Evolutionary conservation across 2,113 vertebrate genomes (phyloP), one percentile per base, ranked within the genome.

Genomic region (Proterorhinus semilunaris): DNA sequence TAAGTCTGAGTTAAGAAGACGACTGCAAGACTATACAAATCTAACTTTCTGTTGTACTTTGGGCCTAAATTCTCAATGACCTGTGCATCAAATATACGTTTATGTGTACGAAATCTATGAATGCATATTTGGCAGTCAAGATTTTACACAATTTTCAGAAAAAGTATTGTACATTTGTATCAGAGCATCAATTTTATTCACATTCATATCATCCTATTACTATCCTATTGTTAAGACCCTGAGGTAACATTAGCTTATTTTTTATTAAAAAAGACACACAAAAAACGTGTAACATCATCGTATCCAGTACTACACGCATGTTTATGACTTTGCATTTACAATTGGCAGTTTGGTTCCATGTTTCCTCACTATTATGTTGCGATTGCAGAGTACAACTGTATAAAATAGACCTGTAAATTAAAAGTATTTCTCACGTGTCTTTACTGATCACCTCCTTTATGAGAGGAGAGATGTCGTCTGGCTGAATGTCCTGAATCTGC

Each of bases 371-470:
- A 9, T 21, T 8, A 8, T 54, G 5, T 57, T 42, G 11, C 42
- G 54, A 42, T 27, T 57, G 6, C 12, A 44, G 13, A n/a, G 36
- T 12, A 54, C 13, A 42, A 55, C 47, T 9, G 44, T 36, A n/a
- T 7, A 45, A 17, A n/a, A 49, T 36, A 8, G 66, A 15, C 47
- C 48, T 36, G 11, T 13, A 15, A 12, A 4, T 8, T 11, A 8
- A 47, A 47, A 36, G 27, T 1, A 36, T 36, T 36, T 53, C 15
- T 46, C 17, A 64, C 7, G 53, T 17, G 47, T 72, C 68, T 67
- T 86, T 88, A 86, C 91, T 91, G 62, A 95, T 77, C 47, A 95
- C 46, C 80, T 95, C 93, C 79, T 86, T 81, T 27, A 94, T 87
- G 45, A 95, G 93, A 0, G 93, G 93, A 0, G 92, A 87, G 46